Conservation (phyloP, 2,888 invertebrate genomes). For the Phanerotoma sp. region DNA sequence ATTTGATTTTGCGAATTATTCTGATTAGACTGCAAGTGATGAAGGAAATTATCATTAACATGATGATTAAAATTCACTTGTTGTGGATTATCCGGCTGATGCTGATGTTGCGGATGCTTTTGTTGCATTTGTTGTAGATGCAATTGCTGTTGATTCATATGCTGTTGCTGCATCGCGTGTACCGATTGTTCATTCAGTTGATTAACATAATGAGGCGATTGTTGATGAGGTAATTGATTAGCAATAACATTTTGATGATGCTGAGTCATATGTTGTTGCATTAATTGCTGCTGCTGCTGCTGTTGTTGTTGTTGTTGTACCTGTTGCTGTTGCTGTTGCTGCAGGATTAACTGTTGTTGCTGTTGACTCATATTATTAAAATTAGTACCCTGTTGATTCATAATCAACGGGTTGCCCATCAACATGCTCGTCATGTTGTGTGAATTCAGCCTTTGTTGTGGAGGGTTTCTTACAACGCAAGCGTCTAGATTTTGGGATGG, state of each 20-base stretch:
- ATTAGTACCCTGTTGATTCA: slow-evolving; percentile 49
- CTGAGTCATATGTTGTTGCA: slow-evolving; percentile 40
- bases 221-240: slow-evolving; percentile 48
- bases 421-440: slow-evolving; percentile 50
- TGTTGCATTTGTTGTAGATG: slow-evolving; percentile 35
- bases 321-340: slow-evolving; percentile 47
- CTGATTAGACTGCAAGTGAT: slow-evolving; percentile 46
- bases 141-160: slow-evolving; percentile 40
- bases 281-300: slow-evolving; percentile 42
- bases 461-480: slow-evolving; percentile 41
- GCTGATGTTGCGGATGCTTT: slow-evolving; percentile 35
- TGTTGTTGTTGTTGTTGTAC: slow-evolving; percentile 47
- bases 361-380: slow-evolving; percentile 39
- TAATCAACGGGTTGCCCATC: slow-evolving; percentile 51
- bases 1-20: slow-evolving; percentile 41
- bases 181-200: slow-evolving; percentile 47
- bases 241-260: slow-evolving; percentile 45
- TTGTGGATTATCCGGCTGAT: slow-evolving; percentile 36
- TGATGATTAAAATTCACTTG: slow-evolving; percentile 43
- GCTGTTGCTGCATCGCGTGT: slow-evolving; percentile 49
- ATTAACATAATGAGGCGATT: slow-evolving; percentile 44
- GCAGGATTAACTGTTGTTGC: slow-evolving; percentile 37
- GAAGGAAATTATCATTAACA: slow-evolving; percentile 43
- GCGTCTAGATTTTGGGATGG: slow-evolving; percentile 45
- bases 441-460: slow-evolving; percentile 48